Percentiles rank a stretch among this genome's conserved stretches.
Evolutionary conservation across 2,113 vertebrate species (phyloP).

Genomic region (Mastomys natalensis): DNA sequence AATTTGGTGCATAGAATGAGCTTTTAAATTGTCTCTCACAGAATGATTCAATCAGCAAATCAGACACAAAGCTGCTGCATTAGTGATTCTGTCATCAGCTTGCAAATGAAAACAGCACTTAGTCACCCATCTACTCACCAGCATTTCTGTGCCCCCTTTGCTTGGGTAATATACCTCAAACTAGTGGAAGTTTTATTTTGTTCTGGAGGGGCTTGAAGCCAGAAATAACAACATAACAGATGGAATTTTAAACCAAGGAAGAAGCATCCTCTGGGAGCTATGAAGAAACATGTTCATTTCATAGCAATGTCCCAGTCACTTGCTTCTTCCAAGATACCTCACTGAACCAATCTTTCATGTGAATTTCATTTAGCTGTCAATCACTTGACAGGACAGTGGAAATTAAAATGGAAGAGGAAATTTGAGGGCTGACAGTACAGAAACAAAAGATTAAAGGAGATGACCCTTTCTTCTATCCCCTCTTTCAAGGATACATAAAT

Average conservation of each 20-base stretch:
- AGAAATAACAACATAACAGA: background rate
- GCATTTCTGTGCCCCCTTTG: background rate
- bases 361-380: constrained; percentile 68
- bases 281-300: background rate
- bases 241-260: background rate
- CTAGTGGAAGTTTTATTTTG: background rate
- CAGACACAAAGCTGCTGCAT: background rate
- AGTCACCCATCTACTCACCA: background rate
- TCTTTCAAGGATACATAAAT: background rate
- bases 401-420: constrained; percentile 5
- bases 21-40: constrained; percentile 6
- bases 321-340: background rate
- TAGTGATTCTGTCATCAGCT: background rate
- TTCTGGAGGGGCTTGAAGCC: background rate
- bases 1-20: background rate
- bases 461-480: constrained; percentile 7
- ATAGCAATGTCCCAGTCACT: background rate
- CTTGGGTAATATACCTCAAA: background rate
- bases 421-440: background rate
- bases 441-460: constrained; percentile 35
- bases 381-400: background rate
- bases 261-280: background rate
- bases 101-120: background rate
- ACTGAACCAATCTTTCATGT: constrained; percentile 52
- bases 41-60: background rate